phyloP scores from a whole-genome alignment of 2,113 vertebrate genomes.

The Prolemur simus region DNA sequence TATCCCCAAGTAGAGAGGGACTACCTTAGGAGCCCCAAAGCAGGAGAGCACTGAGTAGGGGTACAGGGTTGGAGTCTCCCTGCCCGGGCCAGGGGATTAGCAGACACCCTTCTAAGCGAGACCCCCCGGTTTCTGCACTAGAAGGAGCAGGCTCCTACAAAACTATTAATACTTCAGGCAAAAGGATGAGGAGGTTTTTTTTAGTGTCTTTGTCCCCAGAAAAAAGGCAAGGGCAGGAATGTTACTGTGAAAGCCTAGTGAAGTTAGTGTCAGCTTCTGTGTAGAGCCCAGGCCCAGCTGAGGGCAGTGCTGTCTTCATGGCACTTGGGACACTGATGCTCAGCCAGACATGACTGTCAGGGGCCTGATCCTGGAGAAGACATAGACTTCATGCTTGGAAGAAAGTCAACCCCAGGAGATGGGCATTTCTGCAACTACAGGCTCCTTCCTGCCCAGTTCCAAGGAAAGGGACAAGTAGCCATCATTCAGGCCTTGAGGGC shows the following conservation, averaged over 20 bases:
- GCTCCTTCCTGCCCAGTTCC: not conserved
- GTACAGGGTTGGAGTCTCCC: not conserved
- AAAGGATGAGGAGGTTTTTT: not conserved
- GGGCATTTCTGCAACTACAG: not conserved
- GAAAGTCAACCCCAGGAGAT: not conserved
- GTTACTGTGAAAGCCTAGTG: not conserved
- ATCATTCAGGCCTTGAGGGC: not conserved
- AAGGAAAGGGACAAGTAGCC: not conserved
- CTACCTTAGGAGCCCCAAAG: not conserved
- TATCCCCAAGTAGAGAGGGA: not conserved
- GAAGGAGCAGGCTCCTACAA: not conserved
- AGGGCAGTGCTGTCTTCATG: not conserved
- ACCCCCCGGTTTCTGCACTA: not conserved
- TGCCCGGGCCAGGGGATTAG: not conserved
- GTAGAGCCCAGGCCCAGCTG: not conserved
- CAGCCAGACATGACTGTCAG: not conserved
- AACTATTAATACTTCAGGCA: not conserved
- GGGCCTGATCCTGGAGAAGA: not conserved
- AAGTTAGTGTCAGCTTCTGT: not conserved
- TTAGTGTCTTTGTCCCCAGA: not conserved
- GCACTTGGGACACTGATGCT: not conserved
- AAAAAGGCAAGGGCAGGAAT: constrained; percentile 10
- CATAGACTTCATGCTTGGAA: not conserved
- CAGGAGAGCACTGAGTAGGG: not conserved
- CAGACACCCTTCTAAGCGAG: not conserved